Evolutionary conservation across 1,140 invertebrate species (phyloP).

Genomic region (Temnothorax curvispinosus): DNA sequence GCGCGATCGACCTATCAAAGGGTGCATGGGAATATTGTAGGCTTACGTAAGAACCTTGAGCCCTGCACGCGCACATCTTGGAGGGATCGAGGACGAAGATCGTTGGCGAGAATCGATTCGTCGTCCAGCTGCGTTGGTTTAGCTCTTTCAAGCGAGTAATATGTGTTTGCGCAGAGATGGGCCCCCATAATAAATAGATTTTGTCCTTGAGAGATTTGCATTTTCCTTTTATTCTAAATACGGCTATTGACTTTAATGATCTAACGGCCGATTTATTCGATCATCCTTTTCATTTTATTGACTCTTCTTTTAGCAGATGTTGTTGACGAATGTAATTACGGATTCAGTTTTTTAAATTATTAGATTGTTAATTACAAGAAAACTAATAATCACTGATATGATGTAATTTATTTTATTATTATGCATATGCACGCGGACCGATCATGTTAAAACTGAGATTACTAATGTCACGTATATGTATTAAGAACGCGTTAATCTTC

Average conservation of each 20-base stretch:
- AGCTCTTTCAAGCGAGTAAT: conserved; percentile 30
- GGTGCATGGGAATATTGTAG: conserved; percentile 71
- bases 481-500: neutral
- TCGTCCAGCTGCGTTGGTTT: conserved; percentile 61
- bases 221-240: neutral
- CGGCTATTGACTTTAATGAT: neutral
- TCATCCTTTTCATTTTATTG: neutral
- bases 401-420: conserved; percentile 18
- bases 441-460: neutral
- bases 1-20: conserved; percentile 71
- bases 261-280: neutral
- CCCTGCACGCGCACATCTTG: conserved; percentile 44
- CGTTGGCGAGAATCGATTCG: conserved; percentile 27
- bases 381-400: neutral
- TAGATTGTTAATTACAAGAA: neutral
- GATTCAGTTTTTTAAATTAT: neutral
- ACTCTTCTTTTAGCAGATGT: neutral
- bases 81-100: conserved; percentile 49
- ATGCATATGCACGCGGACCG: neutral
- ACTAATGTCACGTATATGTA: neutral
- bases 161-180: neutral
- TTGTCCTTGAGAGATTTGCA: conserved; percentile 1
- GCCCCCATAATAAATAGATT: neutral
- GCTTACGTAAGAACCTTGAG: conserved; percentile 57
- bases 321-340: neutral